A percentile compares a stretch with the other conserved stretches of the same genome.
phyloP scores from a whole-genome alignment of 2,797 vertebrate genomes.

The Caiman crocodilus region DNA sequence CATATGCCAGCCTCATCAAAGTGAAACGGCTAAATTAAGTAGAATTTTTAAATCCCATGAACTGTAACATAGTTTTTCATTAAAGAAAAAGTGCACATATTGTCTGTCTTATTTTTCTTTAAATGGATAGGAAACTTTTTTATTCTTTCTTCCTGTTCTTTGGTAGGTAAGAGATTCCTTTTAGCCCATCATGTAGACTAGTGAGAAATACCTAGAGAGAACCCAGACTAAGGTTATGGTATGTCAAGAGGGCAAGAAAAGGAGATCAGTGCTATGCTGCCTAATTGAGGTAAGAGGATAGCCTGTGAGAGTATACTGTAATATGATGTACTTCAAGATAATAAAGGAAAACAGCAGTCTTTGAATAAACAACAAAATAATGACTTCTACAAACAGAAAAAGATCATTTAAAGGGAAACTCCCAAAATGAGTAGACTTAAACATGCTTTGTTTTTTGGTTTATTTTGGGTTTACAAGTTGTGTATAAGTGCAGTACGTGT shows the following conservation, averaged over 20 bases:
- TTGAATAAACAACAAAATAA: constrained; percentile 12
- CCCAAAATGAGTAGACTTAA: background rate
- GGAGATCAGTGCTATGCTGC: background rate
- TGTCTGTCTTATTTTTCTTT: background rate
- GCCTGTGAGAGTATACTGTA: constrained; percentile 19
- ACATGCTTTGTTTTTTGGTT: background rate
- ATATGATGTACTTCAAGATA: constrained; percentile 45
- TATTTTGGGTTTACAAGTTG: background rate
- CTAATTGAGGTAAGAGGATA: background rate
- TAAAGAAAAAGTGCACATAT: background rate
- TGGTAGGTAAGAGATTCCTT: background rate
- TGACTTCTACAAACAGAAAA: constrained; percentile 29
- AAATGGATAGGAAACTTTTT: background rate
- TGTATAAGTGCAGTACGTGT: background rate
- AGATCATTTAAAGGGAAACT: background rate
- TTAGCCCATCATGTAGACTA: background rate
- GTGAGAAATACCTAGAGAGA: background rate
- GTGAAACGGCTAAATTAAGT: background rate
- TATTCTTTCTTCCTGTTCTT: background rate
- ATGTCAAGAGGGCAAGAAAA: background rate
- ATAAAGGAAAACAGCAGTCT: constrained; percentile 27
- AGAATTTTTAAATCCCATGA: background rate
- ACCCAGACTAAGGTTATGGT: background rate
- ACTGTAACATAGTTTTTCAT: background rate
- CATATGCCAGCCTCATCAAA: background rate